Conservation (phyloP, 2,888 invertebrate species). For the Hirtodrosophila confusa region DNA sequence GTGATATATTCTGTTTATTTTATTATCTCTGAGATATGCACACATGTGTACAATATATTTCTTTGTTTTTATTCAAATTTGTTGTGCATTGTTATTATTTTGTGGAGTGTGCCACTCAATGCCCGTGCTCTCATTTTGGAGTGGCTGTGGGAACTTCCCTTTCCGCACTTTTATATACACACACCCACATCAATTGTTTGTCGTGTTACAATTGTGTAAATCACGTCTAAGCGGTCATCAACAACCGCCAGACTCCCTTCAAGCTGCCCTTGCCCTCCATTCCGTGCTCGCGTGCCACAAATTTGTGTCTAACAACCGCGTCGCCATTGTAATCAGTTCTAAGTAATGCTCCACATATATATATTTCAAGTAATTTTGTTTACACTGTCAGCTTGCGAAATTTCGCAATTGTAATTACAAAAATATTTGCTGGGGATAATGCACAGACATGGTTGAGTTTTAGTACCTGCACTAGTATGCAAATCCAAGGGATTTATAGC, state of each 20-base stretch:
- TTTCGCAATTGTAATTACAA: conserved; percentile 28
- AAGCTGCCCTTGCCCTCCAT: conserved; percentile 18
- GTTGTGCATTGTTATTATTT: neutral
- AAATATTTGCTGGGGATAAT: neutral
- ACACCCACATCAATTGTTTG: conserved; percentile 1
- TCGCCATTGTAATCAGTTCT: conserved; percentile 31
- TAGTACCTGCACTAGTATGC: no score
- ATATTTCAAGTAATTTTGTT: conserved; percentile 21
- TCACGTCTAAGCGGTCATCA: conserved; percentile 55
- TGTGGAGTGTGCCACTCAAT: conserved; percentile 2
- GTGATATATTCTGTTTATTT: no score
- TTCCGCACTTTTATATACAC: conserved; percentile 1
- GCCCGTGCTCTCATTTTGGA: conserved; percentile 12
- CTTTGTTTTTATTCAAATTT: conserved; percentile 2
- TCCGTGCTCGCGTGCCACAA: conserved; percentile 54
- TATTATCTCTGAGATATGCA: no score
- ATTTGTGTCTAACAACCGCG: conserved; percentile 39
- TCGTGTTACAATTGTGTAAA: conserved; percentile 46
- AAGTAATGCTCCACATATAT: conserved; percentile 28
- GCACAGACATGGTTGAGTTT: neutral
- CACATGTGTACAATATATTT: neutral
- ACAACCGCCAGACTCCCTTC: conserved; percentile 10
- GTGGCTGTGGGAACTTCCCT: neutral
- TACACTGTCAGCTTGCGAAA: conserved; percentile 22
- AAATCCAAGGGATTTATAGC: no score